Base-by-base conservation (phyloP, 2,797 vertebrate species). In the Scolopax bukidnonensis region DNA sequence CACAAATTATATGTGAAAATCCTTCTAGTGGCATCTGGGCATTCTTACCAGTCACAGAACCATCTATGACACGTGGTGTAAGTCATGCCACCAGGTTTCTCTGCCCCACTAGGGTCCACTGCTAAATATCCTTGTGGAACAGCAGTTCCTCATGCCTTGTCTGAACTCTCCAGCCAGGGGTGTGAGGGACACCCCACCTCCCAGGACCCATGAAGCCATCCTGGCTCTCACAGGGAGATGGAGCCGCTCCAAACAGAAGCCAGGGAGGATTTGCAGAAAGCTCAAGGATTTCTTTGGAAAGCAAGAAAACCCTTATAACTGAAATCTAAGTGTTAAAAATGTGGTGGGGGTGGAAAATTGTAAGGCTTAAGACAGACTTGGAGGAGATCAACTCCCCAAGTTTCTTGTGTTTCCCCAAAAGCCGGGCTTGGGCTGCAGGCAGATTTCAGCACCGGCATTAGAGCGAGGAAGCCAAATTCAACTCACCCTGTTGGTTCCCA, bases 21-120 rank as follows among this genome's bases (percentile, higher is more conserved):
- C 30, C 41, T 79, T 74, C 33, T 5, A 15, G n/a, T 5, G 21
- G 53, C 69, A 84, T 9, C 45, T 16, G 36, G 54, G 51, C 51
- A 38, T 1, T 6, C 14, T 17, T 38, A 40, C 32, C 27, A 67
- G 47, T 25, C 17, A 32, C 50, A 36, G 33, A 80, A 40, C 32
- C 2, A 4, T 27, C 63, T 59, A 3, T 20, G 11, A 23, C 11
- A 30, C 21, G 17, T 30, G 51, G 30, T 18, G 27, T 30, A 70
- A 32, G 77, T 20, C 36, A 4, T 17, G 24, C 24, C 2, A 5
- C 10, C 10, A 1, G 5, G 2, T 9, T 28, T 23, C n/a, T 32
- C 41, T 15, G 21, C 16, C 56, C 28, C 51, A 53, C 51, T 6
- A 23, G 40, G 20, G 16, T 30, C 43, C 54, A 7, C 23, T 21